A percentile compares a stretch with the other conserved stretches of the same genome.
These are phyloP conservation scores for Epirrhoe alternata DNA, from an alignment of 2,888 invertebrate genomes.

Conservation along the genomic window DNA sequence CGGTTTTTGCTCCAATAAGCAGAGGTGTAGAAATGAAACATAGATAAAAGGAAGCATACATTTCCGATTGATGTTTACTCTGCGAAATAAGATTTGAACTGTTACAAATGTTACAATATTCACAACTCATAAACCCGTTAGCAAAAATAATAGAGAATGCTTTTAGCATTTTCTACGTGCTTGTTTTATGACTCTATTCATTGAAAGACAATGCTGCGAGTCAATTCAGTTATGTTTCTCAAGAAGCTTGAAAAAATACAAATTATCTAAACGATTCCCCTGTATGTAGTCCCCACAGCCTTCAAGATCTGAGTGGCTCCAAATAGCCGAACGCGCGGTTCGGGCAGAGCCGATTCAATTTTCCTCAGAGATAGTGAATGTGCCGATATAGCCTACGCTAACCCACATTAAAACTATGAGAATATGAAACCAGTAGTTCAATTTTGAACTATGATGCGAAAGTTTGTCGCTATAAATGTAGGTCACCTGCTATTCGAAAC, in stretches of 20 bases:
- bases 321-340: constrained; percentile 34
- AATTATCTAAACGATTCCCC: constrained; percentile 14
- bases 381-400: constrained; percentile 33
- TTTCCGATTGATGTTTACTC: neutral
- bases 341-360: constrained; percentile 42
- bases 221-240: neutral
- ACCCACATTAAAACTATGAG: constrained; percentile 29
- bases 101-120: neutral
- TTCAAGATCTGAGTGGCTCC: constrained; percentile 31
- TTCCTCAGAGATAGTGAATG: constrained; percentile 39
- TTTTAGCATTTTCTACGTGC: neutral
- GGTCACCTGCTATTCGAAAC: too few species aligned
- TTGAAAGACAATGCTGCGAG: neutral
- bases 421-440: constrained; percentile 21
- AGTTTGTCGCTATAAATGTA: neutral
- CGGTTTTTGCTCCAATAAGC: neutral
- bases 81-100: neutral
- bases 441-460: constrained; percentile 4
- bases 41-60: neutral
- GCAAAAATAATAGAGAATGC: neutral
- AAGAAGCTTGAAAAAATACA: neutral
- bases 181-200: neutral
- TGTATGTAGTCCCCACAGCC: constrained; percentile 34
- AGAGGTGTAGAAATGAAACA: neutral
- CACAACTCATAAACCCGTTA: neutral